Evolutionary conservation across 2,888 invertebrate species (phyloP), one percentile per base, ranked within the genome.

Genomic region (Ichneumoninae sp.): DNA sequence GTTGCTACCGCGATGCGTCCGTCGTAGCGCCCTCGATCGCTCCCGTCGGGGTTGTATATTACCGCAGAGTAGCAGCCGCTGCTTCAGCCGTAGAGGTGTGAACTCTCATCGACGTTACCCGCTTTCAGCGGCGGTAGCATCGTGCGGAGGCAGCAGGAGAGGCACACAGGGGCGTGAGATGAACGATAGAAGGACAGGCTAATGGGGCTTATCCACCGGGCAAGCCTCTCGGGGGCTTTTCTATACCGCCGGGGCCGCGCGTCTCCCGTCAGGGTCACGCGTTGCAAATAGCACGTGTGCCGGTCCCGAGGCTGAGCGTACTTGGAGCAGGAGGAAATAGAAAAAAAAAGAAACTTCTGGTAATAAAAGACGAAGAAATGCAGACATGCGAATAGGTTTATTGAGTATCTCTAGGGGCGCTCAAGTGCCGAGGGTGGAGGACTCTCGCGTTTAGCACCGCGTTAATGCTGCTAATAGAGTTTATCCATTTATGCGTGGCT

Each of bases 201-300:
- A 82, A 82, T 85, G 76, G 85, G 72, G 75, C 76, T 84, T 84
- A 81, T 84, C 81, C 81, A 75, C 74, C 74, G 54, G 30, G 74
- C 81, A 65, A 75, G 65, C 62, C 72, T 47, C 72, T 72, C 72
- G 62, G 40, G 65, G 65, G 50, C 65, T 75, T 75, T 75, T 50
- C 65, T 47, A 40, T 30, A 36, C 30, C 19, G 60, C 19, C 33
- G 33, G 30, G 52, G 54, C 52, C 71, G 36, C 71, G 54, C 71
- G 71, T 50, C 71, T 71, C 77, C 62, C 77, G 80, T 81, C 80
- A 78, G 84, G 76, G 80, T 84, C 84, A 84, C 84, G 82, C 80
- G 84, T 75, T 82, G 79, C 66, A 79, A 74, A 85, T 76, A 82
- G 74, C 82, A 82, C 82, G 75, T 72, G 70, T 69, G 69, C 68